Conservation (phyloP, 92 coral and sea anemone genomes). For the Isaurus tuberculatus region DNA sequence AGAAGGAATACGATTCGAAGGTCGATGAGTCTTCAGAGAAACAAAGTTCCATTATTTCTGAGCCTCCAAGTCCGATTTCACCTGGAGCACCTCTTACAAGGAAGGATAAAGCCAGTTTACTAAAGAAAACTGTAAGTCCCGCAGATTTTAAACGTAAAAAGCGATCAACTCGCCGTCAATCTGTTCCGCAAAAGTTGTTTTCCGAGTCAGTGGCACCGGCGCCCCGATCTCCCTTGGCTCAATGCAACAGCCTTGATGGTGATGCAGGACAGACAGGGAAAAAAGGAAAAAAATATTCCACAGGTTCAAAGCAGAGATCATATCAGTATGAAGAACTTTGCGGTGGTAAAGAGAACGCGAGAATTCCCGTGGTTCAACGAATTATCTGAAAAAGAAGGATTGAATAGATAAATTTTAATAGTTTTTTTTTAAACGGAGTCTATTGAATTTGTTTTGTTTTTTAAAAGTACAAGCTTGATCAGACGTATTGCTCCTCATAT, state of each 20-base stretch:
- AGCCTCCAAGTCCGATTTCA: constrained; percentile 58
- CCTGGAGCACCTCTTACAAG: constrained; percentile 82
- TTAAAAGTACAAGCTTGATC: background rate
- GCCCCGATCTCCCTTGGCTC: constrained; percentile 91
- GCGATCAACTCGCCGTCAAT: constrained; percentile 68
- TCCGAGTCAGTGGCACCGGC: constrained; percentile 72
- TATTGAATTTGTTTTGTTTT: background rate
- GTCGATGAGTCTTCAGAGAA: constrained; percentile 41
- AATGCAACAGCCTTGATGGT: constrained; percentile 72
- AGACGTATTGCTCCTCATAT: no score
- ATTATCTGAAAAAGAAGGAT: background rate
- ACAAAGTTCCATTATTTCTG: constrained; percentile 16
- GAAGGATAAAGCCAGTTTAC: constrained; percentile 70
- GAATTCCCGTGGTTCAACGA: constrained; percentile 54
- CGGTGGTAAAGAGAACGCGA: constrained; percentile 85
- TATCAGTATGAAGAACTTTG: constrained; percentile 68
- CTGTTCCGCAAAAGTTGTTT: constrained; percentile 86
- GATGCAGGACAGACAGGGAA: constrained; percentile 45
- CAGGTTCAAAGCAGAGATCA: constrained; percentile 57
- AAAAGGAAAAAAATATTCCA: constrained; percentile 67
- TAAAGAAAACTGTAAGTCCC: constrained; percentile 82
- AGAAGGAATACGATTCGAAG: constrained; percentile 35
- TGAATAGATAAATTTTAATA: background rate
- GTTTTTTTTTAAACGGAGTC: background rate
- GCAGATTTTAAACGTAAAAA: constrained; percentile 71